Base-by-base conservation (phyloP, 2,113 vertebrate species). In the Equus quagga region DNA sequence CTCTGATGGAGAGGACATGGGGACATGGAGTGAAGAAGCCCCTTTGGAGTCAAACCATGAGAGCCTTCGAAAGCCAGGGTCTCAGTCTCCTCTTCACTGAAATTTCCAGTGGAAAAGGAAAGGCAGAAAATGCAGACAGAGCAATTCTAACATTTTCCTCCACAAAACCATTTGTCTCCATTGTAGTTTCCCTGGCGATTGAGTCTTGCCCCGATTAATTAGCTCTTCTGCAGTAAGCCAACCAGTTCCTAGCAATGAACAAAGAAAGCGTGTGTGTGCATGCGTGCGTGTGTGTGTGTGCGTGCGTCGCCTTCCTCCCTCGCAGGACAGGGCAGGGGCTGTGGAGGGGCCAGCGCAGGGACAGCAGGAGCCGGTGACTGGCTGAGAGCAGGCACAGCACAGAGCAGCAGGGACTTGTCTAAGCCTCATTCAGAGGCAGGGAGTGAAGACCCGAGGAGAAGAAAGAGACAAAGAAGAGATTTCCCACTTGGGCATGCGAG, bases 241-340 rank as follows among this genome's bases (percentile, higher is more conserved):
- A 83, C 19, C 67, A 82, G 24, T 82, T 91, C 73, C 89, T 89
- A 60, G 65, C 84, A 85, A 94, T 67, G 67, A 92, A 94, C 64
- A 90, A 97, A 79, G 49, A 92, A 62, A 54, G 18, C 41, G 28
- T 7, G 41, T 36, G 41, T 26, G 58, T 62, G 31, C 24, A 60
- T n/a, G 33, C 23, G 18, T 17, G 28, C 17, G 49, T 58, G 23
- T 65, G 44, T 11, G 56, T n/a, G 36, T 17, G 33, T 49, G 80
- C 13, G 33, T 15, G 17, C 8, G 3, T 9, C 41, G 11, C 31
- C 54, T 46, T n/a, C 23, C 54, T 18, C 21, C 11, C 28, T 10
- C 0, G 33, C 33, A 56, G 46, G 21, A 36, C 0, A 24, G 14
- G 24, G 15, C 19, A 89, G 21, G 36, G 21, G 11, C 8, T 54